Evolutionary conservation across 2,113 vertebrate genomes (phyloP).

Genomic region (Serilophus lunatus): DNA sequence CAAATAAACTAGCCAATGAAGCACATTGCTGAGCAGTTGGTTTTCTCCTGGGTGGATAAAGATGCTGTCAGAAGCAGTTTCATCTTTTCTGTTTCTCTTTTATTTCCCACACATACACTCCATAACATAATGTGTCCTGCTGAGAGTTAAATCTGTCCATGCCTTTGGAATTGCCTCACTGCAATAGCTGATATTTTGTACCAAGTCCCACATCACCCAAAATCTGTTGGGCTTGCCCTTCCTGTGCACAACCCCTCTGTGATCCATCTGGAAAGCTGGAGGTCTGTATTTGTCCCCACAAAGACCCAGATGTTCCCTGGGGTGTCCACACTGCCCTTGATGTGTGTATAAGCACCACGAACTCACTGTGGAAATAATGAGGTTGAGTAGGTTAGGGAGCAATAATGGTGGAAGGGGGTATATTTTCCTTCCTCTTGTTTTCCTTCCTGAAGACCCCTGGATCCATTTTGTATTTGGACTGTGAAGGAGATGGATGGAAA

Average conservation of each 20-base stretch:
- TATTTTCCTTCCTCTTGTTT: background rate
- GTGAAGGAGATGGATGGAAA: background rate
- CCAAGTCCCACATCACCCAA: background rate
- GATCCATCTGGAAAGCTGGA: background rate
- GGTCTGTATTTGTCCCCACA: background rate
- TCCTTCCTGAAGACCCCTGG: background rate
- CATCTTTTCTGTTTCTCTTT: background rate
- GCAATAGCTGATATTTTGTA: background rate
- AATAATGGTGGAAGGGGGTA: background rate
- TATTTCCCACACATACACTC: background rate
- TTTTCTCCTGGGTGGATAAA: background rate
- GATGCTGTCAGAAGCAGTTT: conserved; percentile 15
- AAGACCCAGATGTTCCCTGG: background rate
- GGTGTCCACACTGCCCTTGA: background rate
- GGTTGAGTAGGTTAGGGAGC: background rate
- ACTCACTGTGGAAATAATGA: background rate
- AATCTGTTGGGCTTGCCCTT: background rate
- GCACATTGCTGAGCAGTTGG: background rate
- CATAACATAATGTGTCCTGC: background rate
- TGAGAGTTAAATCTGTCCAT: background rate
- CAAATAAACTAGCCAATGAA: background rate
- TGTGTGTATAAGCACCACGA: fast-evolving
- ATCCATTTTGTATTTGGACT: background rate
- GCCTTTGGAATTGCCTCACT: background rate
- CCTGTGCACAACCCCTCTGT: fast-evolving